phyloP scores from a whole-genome alignment of 2,888 invertebrate genomes.

The Thymelicus lineola region DNA sequence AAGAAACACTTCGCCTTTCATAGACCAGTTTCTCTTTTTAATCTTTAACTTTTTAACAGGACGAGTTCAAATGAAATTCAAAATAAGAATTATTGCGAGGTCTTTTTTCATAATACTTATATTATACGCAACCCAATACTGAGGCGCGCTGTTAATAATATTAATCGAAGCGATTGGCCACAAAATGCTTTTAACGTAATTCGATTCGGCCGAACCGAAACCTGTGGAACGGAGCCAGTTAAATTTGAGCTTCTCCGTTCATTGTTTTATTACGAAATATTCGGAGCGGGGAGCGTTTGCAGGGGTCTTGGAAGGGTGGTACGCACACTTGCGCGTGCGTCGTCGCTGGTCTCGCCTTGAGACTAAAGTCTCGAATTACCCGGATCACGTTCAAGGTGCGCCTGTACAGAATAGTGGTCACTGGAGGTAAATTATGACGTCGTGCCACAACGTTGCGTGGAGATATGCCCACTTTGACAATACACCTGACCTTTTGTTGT shows the following conservation, averaged over 20 bases:
- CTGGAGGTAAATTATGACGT: conserved; percentile 60
- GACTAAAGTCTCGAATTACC: conserved; percentile 78
- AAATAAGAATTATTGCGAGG: conserved; percentile 10
- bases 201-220: conserved; percentile 77
- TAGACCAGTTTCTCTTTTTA: background rate
- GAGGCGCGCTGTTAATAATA: conserved; percentile 68
- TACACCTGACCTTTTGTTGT: conserved; percentile 46
- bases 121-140: conserved; percentile 69
- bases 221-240: conserved; percentile 70
- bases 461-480: conserved; percentile 42
- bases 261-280: conserved; percentile 52
- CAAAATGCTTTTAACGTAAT: conserved; percentile 81
- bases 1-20: background rate
- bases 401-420: conserved; percentile 63
- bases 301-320: conserved; percentile 66
- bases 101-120: conserved; percentile 30
- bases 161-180: conserved; percentile 79
- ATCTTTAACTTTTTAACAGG: background rate
- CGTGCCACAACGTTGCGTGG: conserved; percentile 52
- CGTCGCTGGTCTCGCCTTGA: conserved; percentile 76
- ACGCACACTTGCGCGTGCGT: conserved; percentile 63
- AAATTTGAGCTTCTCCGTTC: conserved; percentile 56
- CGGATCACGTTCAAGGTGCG: conserved; percentile 83
- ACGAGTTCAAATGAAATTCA: background rate
- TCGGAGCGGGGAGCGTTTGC: conserved; percentile 55